These are phyloP conservation scores for Drosophila histrio DNA, from an alignment of 2,888 invertebrate species.

Conservation along the genomic window DNA sequence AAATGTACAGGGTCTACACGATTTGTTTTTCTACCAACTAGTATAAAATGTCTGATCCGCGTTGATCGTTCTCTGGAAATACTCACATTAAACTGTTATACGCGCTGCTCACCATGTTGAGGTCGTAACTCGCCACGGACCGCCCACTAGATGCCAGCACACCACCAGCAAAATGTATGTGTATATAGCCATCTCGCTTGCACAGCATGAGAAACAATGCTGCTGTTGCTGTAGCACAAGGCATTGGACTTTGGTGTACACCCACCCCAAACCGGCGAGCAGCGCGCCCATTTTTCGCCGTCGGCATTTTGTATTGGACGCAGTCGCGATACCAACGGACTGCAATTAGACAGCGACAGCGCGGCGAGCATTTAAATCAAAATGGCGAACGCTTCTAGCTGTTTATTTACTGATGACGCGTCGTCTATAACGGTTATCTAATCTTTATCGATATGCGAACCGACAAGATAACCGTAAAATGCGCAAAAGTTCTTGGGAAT, in stretches of 20 bases:
- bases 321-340: slow-evolving; percentile 38
- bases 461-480: slow-evolving; percentile 3
- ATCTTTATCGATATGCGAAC: slow-evolving; percentile 4
- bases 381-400: slow-evolving; percentile 46
- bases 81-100: slow-evolving; percentile 55
- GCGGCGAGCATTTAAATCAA: slow-evolving; percentile 41
- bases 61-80: no score
- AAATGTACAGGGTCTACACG: no score
- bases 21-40: no score
- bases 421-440: not conserved
- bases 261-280: slow-evolving; percentile 47
- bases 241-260: slow-evolving; percentile 22
- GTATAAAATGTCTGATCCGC: no score
- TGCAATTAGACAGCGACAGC: slow-evolving; percentile 51
- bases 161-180: slow-evolving; percentile 21
- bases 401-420: not conserved
- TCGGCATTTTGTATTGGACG: slow-evolving; percentile 67
- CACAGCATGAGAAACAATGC: slow-evolving; percentile 7
- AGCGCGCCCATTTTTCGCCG: slow-evolving; percentile 70
- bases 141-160: slow-evolving; percentile 36
- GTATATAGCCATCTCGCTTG: slow-evolving; percentile 24
- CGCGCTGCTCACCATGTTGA: slow-evolving; percentile 23
- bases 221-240: slow-evolving; percentile 5
- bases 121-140: slow-evolving; percentile 45
- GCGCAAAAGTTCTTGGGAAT: not conserved